Evolutionary conservation across 2,888 invertebrate genomes (phyloP).

Genomic region (Euzophera pinguis): DNA sequence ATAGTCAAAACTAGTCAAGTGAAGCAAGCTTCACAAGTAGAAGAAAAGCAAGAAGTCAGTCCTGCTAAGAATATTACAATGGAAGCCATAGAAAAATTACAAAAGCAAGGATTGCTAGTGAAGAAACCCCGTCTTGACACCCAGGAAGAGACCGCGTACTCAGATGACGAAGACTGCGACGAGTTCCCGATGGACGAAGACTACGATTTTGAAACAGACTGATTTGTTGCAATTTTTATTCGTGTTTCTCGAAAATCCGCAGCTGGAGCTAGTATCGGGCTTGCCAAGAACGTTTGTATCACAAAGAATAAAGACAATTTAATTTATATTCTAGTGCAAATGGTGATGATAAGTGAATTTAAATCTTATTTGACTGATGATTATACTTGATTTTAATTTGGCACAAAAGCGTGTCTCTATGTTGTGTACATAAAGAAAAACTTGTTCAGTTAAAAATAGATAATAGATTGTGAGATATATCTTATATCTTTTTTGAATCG

Average conservation of each 20-base stretch:
- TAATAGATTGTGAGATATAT: neutral
- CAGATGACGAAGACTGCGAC: slow-evolving; percentile 35
- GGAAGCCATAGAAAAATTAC: slow-evolving; percentile 67
- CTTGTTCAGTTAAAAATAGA: neutral
- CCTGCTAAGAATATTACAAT: slow-evolving; percentile 52
- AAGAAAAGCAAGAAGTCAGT: slow-evolving; percentile 51
- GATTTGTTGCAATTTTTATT: neutral
- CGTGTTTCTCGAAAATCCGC: neutral
- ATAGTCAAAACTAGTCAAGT: slow-evolving; percentile 53
- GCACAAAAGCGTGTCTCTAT: neutral
- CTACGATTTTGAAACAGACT: slow-evolving; percentile 34
- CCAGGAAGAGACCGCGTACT: slow-evolving; percentile 43
- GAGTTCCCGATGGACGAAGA: slow-evolving; percentile 30
- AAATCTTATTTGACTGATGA: neutral
- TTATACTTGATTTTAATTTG: neutral
- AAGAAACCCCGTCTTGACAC: slow-evolving; percentile 61
- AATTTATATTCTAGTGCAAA: too few species aligned
- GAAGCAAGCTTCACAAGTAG: slow-evolving; percentile 48
- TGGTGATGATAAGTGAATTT: too few species aligned
- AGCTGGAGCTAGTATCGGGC: neutral
- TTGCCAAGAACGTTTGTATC: too few species aligned
- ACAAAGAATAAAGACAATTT: too few species aligned
- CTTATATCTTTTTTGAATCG: neutral
- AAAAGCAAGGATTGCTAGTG: slow-evolving; percentile 64
- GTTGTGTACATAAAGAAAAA: neutral